Evolutionary conservation across 2,113 vertebrate genomes (phyloP), one percentile per base, ranked within the genome.

Genomic region (Ancistrus triradiatus): DNA sequence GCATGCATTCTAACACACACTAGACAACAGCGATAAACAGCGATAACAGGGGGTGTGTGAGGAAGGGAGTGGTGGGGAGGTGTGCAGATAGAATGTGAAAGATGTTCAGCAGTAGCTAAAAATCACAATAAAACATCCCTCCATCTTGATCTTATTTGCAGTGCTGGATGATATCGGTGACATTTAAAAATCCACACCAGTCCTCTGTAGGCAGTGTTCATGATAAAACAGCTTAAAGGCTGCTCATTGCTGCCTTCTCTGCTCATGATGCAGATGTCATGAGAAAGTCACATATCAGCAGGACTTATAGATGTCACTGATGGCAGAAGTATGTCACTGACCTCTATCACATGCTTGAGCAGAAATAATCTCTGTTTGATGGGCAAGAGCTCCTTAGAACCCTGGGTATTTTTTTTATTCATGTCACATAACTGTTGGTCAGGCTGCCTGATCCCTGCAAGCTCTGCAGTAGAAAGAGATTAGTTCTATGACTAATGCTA

Each of bases 291-390:
- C 47, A 46, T 62, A 62, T 63, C 60, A 63, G 5, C 49, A 38
- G 15, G 10, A 28, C 48, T 43, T 65, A 44, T 46, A 10, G 21
- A 76, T 77, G 73, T 77, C 81, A 84, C 70, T 59, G 31, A 62
- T 63, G 46, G 64, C 80, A 77, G 78, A 75, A 78, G 68, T 22
- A 21, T 47, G 47, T 58, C 67, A 62, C 64, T 58, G 67, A 68
- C 42, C 46, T 73, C 59, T 63, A 74, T 38, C 68, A 68, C 13
- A 73, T 69, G 77, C 73, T 67, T 38, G 63, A 77, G 68, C 55
- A 74, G 65, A 74, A 85, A 78, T 76, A 74, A 88, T 83, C 81
- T 65, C 79, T 62, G 50, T 83, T 85, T 86, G 82, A 85, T 81
- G 77, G 75, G 73, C 76, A 48, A 31, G 76, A 79, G 74, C 75